Percentiles rank a stretch among this genome's conserved stretches.
Evolutionary conservation across 2,888 invertebrate genomes (phyloP).

Genomic region (Gandaritis pyraliata): DNA sequence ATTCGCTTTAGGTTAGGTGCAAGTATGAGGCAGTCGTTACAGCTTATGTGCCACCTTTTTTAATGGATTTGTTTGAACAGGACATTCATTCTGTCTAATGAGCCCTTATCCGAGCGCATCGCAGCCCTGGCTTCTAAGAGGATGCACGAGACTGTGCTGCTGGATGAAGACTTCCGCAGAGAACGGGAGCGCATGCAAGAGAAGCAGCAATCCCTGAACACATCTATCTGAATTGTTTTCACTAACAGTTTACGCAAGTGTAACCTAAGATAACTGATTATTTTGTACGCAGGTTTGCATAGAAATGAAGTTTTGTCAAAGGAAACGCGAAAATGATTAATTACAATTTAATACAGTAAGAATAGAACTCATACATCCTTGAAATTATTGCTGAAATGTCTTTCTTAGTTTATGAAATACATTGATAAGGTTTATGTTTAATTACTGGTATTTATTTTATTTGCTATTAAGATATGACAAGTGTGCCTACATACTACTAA

Average conservation of each 20-base stretch:
- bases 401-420: constrained; percentile 24
- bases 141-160: constrained; percentile 74
- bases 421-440: constrained; percentile 4
- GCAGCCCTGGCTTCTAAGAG: constrained; percentile 73
- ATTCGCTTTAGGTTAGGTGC: too few species aligned
- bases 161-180: constrained; percentile 65
- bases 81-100: constrained; percentile 66
- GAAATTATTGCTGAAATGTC: constrained; percentile 28
- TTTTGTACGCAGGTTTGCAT: background rate
- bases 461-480: constrained; percentile 1
- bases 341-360: constrained; percentile 25
- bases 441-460: constrained; percentile 1
- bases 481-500: constrained; percentile 2
- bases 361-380: constrained; percentile 19
- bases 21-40: too few species aligned
- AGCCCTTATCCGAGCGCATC: constrained; percentile 72
- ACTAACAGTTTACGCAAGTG: too few species aligned
- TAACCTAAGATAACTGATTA: too few species aligned
- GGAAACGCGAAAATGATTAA: constrained; percentile 4
- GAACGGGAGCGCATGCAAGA: constrained; percentile 39
- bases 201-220: constrained; percentile 10
- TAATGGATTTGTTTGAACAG: constrained; percentile 37
- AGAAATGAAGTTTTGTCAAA: background rate
- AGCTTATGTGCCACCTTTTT: too few species aligned
- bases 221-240: background rate